Conservation (phyloP, 2,113 vertebrate genomes). For the Ceratotherium simum region DNA sequence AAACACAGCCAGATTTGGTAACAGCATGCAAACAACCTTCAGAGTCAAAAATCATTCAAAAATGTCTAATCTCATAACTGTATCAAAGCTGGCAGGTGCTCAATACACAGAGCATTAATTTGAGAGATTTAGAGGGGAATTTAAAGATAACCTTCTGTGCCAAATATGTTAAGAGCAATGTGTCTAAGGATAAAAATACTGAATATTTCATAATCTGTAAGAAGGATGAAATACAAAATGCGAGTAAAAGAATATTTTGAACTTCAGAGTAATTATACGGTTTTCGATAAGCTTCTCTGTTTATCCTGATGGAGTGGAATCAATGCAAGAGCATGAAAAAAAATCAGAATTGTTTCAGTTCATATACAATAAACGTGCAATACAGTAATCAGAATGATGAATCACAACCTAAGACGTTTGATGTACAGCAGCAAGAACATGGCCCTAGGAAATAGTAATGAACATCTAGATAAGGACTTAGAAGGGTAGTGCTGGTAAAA, state of each 20-base stretch:
- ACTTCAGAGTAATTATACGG: background rate
- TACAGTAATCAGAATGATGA: background rate
- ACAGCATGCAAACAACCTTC: slow-evolving; percentile 67
- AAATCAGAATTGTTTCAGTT: background rate
- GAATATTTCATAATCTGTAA: background rate
- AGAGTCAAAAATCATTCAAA: slow-evolving; percentile 71
- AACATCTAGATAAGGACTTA: background rate
- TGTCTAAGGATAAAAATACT: slow-evolving; percentile 39
- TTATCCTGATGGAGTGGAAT: background rate
- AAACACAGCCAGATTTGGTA: slow-evolving; percentile 68
- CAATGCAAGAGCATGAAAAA: background rate
- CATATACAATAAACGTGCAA: background rate
- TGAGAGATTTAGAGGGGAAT: slow-evolving; percentile 62
- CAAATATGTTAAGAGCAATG: slow-evolving; percentile 52
- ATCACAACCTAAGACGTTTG: background rate
- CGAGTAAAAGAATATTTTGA: background rate
- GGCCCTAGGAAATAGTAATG: background rate
- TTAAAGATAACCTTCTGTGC: slow-evolving; percentile 67
- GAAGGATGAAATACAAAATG: background rate
- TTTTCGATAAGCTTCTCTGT: background rate
- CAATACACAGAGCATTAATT: slow-evolving; percentile 68
- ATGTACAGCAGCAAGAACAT: background rate
- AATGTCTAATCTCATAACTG: slow-evolving; percentile 65
- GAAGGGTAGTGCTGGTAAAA: background rate
- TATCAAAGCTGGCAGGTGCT: slow-evolving; percentile 64